These are phyloP conservation scores for Muscicapa comitata DNA, from an alignment of 2,797 vertebrate species.

Conservation along the genomic window DNA sequence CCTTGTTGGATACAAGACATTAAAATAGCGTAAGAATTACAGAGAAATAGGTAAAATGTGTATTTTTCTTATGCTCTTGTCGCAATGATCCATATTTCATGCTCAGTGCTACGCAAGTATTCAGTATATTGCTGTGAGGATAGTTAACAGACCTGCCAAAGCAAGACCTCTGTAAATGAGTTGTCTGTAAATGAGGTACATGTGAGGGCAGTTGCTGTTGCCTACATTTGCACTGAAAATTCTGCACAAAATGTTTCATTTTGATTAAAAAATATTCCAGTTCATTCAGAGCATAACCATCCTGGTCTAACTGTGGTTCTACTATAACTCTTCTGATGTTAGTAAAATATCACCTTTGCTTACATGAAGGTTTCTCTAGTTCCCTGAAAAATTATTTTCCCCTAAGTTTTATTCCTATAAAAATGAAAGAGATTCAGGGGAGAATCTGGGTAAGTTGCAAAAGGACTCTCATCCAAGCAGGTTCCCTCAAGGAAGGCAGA, in stretches of 20 bases:
- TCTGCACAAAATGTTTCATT: background rate
- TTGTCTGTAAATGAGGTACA: rapidly evolving
- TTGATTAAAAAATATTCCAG: background rate
- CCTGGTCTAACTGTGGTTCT: background rate
- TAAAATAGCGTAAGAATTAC: background rate
- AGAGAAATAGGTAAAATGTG: background rate
- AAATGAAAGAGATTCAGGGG: background rate
- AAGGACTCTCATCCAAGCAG: rapidly evolving
- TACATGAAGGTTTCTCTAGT: background rate
- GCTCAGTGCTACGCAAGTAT: background rate
- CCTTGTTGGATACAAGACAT: background rate
- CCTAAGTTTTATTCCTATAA: background rate
- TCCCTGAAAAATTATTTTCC: background rate
- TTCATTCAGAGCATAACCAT: background rate
- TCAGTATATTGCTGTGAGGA: background rate
- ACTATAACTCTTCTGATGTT: background rate
- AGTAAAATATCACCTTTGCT: background rate
- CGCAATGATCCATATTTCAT: background rate
- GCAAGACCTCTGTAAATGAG: background rate
- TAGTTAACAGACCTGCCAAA: background rate
- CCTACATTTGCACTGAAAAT: background rate
- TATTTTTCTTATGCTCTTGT: background rate
- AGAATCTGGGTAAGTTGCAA: background rate
- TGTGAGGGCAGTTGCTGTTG: background rate
- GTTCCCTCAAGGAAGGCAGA: background rate